phyloP scores from a whole-genome alignment of 1,140 invertebrate species.

The Drosophila ercepeae region DNA sequence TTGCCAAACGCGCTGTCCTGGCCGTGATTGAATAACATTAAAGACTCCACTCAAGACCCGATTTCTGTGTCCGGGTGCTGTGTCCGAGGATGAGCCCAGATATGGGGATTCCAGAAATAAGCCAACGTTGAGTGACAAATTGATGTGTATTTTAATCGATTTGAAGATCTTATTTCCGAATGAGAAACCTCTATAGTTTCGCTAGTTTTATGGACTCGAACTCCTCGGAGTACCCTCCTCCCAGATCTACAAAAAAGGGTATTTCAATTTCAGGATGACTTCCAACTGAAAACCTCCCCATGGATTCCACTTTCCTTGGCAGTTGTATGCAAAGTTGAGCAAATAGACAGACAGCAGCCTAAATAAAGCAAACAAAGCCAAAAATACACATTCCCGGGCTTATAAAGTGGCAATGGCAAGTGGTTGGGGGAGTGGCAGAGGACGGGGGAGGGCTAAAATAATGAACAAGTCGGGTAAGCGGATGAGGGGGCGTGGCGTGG shows the following conservation, averaged over 20 bases:
- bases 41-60: slow-evolving; percentile 16
- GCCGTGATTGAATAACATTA: slow-evolving; percentile 66
- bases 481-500: neutral
- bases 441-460: neutral
- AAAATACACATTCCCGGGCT: slow-evolving; percentile 44
- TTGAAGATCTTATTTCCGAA: no score
- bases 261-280: neutral
- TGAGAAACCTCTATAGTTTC: no score
- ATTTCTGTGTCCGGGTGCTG: slow-evolving; percentile 4
- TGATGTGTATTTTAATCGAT: no score
- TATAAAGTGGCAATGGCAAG: slow-evolving; percentile 40
- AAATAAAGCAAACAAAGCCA: slow-evolving; percentile 68
- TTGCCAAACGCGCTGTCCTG: no score
- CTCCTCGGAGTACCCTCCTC: no score
- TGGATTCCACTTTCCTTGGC: slow-evolving; percentile 27
- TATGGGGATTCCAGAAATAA: neutral
- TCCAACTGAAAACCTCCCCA: neutral
- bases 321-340: slow-evolving; percentile 63
- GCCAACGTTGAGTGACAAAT: no score
- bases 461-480: neutral
- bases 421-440: slow-evolving; percentile 2
- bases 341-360: slow-evolving; percentile 69
- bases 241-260: neutral
- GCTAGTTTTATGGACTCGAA: no score
- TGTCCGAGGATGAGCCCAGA: neutral